Evolutionary conservation across 1,140 invertebrate species (phyloP).

Genomic region (Lerema accius): DNA sequence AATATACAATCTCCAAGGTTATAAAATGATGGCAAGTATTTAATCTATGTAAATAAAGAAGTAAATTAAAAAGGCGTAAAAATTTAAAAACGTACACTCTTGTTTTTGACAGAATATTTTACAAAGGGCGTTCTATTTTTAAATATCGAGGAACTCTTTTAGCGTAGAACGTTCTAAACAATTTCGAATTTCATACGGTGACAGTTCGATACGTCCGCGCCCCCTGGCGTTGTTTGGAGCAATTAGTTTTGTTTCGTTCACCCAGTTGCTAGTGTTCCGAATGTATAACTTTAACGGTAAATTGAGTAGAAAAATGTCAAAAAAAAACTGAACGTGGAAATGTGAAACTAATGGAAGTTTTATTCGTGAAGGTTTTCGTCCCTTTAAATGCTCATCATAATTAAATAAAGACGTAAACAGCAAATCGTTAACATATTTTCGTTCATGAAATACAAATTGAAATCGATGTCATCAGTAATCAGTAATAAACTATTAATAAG

Average conservation of each 20-base stretch:
- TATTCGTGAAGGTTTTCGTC: too few relatives aligned
- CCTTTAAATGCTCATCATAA: too few relatives aligned
- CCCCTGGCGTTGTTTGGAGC: slow-evolving; percentile 26
- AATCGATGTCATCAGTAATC: neutral
- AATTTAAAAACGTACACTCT: neutral
- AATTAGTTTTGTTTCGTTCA: slow-evolving; percentile 36
- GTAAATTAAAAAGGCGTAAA: neutral
- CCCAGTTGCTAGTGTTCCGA: slow-evolving; percentile 2
- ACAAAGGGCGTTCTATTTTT: slow-evolving; percentile 5
- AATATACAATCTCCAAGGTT: too few relatives aligned
- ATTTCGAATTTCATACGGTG: slow-evolving; percentile 38
- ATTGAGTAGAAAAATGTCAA: too few relatives aligned
- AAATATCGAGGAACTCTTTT: neutral
- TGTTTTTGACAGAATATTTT: too few relatives aligned
- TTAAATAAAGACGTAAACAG: too few relatives aligned
- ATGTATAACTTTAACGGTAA: slow-evolving; percentile 5
- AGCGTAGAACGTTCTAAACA: neutral
- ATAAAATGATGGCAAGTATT: too few relatives aligned
- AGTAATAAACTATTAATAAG: slow-evolving; percentile 5
- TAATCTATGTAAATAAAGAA: too few relatives aligned
- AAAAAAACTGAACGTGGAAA: too few relatives aligned
- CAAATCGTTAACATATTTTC: too few relatives aligned
- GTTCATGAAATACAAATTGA: too few relatives aligned
- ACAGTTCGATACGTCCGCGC: slow-evolving; percentile 28
- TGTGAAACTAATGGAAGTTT: too few relatives aligned